phyloP scores from a whole-genome alignment of 2,888 invertebrate species.

The Noctua janthe region DNA sequence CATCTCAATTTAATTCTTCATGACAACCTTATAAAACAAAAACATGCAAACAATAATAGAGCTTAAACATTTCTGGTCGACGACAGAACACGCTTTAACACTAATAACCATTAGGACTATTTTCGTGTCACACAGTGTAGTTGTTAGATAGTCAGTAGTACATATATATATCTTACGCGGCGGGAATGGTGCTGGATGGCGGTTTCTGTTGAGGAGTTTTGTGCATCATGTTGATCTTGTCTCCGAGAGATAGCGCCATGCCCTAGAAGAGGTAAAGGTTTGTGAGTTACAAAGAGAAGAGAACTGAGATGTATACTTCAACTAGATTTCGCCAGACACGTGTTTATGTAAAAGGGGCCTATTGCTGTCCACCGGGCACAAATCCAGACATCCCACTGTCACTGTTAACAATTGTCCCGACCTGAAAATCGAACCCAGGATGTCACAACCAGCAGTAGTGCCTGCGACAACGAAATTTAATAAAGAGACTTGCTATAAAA shows the following conservation, averaged over 20 bases:
- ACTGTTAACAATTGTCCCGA: neutral
- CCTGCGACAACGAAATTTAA: neutral
- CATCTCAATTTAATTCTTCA: neutral
- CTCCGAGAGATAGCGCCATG: slow-evolving; percentile 99
- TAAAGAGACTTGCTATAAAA: neutral
- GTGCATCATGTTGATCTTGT: slow-evolving; percentile 98
- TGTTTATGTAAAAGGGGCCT: neutral
- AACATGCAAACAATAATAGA: slow-evolving; percentile 33
- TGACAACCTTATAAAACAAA: slow-evolving; percentile 1
- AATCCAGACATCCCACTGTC: neutral
- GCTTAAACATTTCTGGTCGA: slow-evolving; percentile 1
- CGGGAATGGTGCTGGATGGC: slow-evolving; percentile 72
- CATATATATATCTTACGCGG: slow-evolving; percentile 74
- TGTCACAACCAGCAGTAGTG: neutral
- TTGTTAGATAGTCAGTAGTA: slow-evolving; percentile 55
- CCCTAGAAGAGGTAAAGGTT: slow-evolving; percentile 91
- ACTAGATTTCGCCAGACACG: neutral
- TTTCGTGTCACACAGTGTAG: slow-evolving; percentile 58
- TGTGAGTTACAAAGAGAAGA: neutral
- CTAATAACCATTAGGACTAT: slow-evolving; percentile 26
- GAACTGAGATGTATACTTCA: neutral
- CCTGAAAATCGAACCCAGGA: neutral
- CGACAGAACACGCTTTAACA: slow-evolving; percentile 16
- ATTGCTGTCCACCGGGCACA: neutral
- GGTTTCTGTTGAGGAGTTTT: slow-evolving; percentile 91